These are phyloP conservation scores for Paraescarpia echinospica DNA, from an alignment of 1,140 invertebrate species.

Conservation along the genomic window DNA sequence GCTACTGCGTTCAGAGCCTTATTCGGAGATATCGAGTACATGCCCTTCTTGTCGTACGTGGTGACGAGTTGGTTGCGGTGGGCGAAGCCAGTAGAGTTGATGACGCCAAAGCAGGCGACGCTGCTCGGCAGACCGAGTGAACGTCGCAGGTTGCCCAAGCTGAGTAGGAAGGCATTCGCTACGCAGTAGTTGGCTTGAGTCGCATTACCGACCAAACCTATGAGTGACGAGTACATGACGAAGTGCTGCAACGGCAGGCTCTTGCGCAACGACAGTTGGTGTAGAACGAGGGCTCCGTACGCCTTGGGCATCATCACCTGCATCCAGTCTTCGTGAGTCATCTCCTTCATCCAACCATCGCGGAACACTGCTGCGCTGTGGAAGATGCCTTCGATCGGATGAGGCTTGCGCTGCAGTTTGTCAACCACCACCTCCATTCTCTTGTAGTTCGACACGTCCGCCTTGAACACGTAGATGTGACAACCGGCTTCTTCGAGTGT, in stretches of 20 bases:
- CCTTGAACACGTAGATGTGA: neutral
- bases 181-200: neutral
- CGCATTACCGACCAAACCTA: neutral
- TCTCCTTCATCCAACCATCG: neutral
- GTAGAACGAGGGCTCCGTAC: neutral
- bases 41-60: neutral
- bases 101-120: neutral
- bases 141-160: neutral
- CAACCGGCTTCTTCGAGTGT: neutral
- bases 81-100: neutral
- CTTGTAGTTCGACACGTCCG: conserved; percentile 3
- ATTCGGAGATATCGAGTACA: neutral
- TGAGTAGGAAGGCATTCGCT: neutral
- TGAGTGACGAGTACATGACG: neutral
- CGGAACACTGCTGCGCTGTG: neutral
- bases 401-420: neutral
- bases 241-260: neutral
- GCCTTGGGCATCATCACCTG: neutral
- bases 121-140: neutral
- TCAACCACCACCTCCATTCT: neutral
- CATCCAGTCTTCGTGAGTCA: neutral
- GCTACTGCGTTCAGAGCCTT: neutral
- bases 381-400: neutral
- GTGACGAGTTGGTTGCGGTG: neutral
- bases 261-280: neutral